phyloP scores from a whole-genome alignment of 2,797 vertebrate genomes.

The Bradypodion ventrale region DNA sequence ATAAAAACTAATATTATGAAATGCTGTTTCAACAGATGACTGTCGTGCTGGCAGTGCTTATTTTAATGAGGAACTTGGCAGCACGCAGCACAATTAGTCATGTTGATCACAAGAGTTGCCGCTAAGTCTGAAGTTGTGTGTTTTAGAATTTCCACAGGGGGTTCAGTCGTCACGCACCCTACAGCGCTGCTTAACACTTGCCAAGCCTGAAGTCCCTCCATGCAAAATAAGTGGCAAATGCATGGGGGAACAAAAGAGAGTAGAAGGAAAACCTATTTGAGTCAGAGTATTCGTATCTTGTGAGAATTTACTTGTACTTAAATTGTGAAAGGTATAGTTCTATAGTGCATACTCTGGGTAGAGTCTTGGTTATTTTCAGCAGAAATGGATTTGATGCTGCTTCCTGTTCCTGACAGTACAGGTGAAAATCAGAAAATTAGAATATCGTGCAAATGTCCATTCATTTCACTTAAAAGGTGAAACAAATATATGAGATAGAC shows the following conservation, averaged over 20 bases:
- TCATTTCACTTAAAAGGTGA: no score
- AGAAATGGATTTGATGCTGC: slow-evolving; percentile 45
- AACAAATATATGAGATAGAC: no score
- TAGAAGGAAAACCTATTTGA: neutral
- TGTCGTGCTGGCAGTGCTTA: neutral
- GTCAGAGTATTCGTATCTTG: neutral
- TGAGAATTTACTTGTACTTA: neutral
- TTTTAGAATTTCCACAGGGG: neutral
- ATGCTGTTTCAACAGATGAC: neutral
- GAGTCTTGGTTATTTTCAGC: slow-evolving; percentile 8
- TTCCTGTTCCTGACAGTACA: slow-evolving; percentile 47
- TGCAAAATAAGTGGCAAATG: neutral
- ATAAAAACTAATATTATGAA: neutral
- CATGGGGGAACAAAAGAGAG: neutral
- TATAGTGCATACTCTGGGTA: neutral
- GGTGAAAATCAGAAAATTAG: no score
- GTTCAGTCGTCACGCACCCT: neutral
- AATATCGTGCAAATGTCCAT: no score
- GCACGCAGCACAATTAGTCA: neutral
- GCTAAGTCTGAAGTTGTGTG: neutral
- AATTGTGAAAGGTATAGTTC: neutral
- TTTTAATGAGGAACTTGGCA: neutral
- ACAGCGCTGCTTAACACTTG: neutral
- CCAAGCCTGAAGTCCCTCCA: neutral
- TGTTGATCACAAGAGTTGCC: slow-evolving; percentile 19